phyloP scores from a whole-genome alignment of 2,888 invertebrate species.

The Cephus pygmeus region DNA sequence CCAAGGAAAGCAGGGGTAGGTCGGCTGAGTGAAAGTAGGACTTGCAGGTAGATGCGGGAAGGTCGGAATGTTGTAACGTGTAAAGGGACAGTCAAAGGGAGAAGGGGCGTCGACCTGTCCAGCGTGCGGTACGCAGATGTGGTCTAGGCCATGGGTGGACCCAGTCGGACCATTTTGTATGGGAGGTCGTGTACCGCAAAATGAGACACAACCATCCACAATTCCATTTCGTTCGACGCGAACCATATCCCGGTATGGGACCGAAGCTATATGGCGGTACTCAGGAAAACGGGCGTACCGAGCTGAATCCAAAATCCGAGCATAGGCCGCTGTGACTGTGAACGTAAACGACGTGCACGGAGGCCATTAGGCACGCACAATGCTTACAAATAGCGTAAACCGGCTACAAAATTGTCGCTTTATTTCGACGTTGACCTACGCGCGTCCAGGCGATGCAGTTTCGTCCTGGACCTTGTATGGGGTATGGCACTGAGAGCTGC shows the following conservation, averaged over 20 bases:
- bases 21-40: not conserved
- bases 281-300: not conserved
- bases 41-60: not conserved
- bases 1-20: not conserved
- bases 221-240: constrained; percentile 37
- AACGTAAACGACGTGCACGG: constrained; percentile 46
- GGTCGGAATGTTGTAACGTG: not conserved
- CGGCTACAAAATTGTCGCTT: constrained; percentile 50
- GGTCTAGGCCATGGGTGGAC: constrained; percentile 10
- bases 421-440: constrained; percentile 43
- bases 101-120: constrained; percentile 19
- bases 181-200: constrained; percentile 33
- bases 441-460: not conserved
- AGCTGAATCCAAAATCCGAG: not conserved
- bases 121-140: constrained; percentile 8
- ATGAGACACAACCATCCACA: constrained; percentile 35
- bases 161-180: not conserved
- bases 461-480: not conserved
- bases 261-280: not conserved
- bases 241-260: constrained; percentile 29
- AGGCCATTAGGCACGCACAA: constrained; percentile 45
- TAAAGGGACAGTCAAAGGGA: not conserved
- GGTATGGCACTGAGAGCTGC: not conserved
- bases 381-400: constrained; percentile 44
- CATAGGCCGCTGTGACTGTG: constrained; percentile 29